Conservation (phyloP, 2,888 invertebrate genomes). For the Choristoneura rosaceana region DNA sequence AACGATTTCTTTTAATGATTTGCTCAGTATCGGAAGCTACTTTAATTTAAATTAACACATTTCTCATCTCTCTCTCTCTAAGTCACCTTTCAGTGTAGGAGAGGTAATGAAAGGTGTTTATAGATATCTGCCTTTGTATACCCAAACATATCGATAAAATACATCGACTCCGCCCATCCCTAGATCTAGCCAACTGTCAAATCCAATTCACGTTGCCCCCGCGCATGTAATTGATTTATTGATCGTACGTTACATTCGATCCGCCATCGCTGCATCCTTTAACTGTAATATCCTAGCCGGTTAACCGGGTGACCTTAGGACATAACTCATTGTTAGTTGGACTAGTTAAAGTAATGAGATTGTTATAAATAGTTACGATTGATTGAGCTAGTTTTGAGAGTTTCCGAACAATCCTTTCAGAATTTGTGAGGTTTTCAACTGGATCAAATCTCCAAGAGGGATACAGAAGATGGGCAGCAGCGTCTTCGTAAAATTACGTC, state of each 20-base stretch:
- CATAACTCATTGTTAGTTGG: constrained; percentile 26
- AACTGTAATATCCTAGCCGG: constrained; percentile 64
- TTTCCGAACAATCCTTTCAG: not conserved
- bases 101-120: too few species aligned
- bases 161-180: constrained; percentile 46
- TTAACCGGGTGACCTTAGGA: constrained; percentile 77
- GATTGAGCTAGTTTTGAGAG: not conserved
- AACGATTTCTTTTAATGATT: too few species aligned
- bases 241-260: constrained; percentile 85
- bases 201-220: constrained; percentile 83
- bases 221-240: constrained; percentile 85
- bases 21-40: too few species aligned
- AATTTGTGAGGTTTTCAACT: too few species aligned
- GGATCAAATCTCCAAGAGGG: too few species aligned
- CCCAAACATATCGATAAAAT: too few species aligned
- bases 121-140: too few species aligned
- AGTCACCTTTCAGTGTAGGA: too few species aligned
- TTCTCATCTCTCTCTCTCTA: too few species aligned
- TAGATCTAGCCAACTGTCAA: constrained; percentile 82
- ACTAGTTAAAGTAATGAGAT: not conserved
- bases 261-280: constrained; percentile 77
- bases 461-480: too few species aligned
- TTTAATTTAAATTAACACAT: too few species aligned
- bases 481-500: too few species aligned
- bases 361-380: constrained; percentile 3